Evolutionary conservation across 2,113 vertebrate genomes (phyloP).

Genomic region (Chionodraco myersi): DNA sequence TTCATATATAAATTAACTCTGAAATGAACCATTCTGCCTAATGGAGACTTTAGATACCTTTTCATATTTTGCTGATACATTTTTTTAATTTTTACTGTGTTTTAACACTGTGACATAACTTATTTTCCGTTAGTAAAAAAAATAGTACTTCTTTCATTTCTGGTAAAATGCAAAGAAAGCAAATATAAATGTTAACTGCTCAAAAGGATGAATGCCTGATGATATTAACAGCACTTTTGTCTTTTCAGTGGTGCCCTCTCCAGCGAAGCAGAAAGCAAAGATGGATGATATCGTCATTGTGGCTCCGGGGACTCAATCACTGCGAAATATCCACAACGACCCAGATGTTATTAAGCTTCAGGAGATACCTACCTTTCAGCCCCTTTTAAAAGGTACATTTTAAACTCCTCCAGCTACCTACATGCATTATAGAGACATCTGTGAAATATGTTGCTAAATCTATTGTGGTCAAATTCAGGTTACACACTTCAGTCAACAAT

Average conservation of each 20-base stretch:
- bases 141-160: no score
- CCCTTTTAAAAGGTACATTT: slow-evolving; percentile 92
- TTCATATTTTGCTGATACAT: no score
- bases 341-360: slow-evolving; percentile 98
- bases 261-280: slow-evolving; percentile 94
- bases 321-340: slow-evolving; percentile 94
- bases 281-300: slow-evolving; percentile 99
- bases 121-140: no score
- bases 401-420: background rate
- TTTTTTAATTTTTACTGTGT: no score
- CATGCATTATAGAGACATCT: background rate
- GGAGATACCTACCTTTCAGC: slow-evolving; percentile 98
- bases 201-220: background rate
- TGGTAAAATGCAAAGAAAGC: no score
- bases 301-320: slow-evolving; percentile 91
- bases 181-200: no score
- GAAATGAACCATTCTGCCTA: no score
- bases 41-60: no score
- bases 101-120: no score
- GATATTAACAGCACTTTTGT: background rate
- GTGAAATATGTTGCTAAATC: background rate
- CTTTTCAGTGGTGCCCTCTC: slow-evolving; percentile 88
- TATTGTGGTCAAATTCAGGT: background rate
- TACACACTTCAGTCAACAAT: no score
- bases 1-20: no score